These are phyloP conservation scores for Chrysolina oricalcia DNA, from an alignment of 2,888 invertebrate genomes.

Conservation along the genomic window DNA sequence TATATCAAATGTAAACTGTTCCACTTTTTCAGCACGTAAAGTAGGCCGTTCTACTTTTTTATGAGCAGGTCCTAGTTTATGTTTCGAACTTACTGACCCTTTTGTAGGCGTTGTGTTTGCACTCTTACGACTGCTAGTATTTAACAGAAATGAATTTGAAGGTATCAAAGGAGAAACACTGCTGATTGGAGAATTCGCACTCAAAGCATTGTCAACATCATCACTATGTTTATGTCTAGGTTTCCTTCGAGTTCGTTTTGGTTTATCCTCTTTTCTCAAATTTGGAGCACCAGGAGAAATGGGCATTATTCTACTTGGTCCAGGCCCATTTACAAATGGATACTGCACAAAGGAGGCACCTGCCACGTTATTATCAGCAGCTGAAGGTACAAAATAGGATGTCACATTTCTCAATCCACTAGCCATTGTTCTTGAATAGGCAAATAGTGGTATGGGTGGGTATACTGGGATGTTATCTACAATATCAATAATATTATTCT, in stretches of 20 bases:
- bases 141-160: background rate
- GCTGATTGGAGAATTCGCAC: constrained; percentile 27
- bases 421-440: background rate
- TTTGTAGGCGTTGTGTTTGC: background rate
- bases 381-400: background rate
- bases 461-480: no score
- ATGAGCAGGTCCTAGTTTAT: background rate
- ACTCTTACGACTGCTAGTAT: background rate
- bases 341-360: background rate
- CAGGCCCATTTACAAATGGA: background rate
- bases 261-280: constrained; percentile 24
- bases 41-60: background rate
- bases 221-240: constrained; percentile 35
- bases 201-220: constrained; percentile 21
- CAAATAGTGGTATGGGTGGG: background rate
- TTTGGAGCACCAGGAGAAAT: constrained; percentile 19
- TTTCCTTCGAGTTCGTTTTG: constrained; percentile 38
- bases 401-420: constrained; percentile 16
- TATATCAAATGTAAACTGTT: constrained; percentile 47
- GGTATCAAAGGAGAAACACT: constrained; percentile 5
- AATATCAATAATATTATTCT: background rate
- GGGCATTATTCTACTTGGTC: constrained; percentile 13
- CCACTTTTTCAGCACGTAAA: constrained; percentile 16
- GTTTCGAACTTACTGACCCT: background rate
- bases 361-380: background rate